A percentile compares a stretch with the other conserved stretches of the same genome.
These are phyloP conservation scores for Trigoniulus corallinus DNA, from an alignment of 1,140 invertebrate genomes.

Conservation along the genomic window DNA sequence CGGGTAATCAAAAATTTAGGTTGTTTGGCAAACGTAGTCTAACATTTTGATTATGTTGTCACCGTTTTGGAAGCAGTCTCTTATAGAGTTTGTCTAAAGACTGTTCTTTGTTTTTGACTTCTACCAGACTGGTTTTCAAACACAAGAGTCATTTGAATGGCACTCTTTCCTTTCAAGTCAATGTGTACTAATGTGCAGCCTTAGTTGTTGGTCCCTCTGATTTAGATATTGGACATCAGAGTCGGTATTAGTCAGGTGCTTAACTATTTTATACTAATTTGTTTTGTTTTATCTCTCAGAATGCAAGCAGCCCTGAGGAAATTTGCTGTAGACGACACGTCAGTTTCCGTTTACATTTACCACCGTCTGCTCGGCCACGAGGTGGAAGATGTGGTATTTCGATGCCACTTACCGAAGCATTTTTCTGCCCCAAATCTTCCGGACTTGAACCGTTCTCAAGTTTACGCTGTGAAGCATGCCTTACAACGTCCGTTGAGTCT, in stretches of 20 bases:
- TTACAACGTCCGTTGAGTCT: conserved; percentile 88
- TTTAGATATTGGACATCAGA: too few species aligned
- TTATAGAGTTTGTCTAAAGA: too few species aligned
- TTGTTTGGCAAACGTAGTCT: too few species aligned
- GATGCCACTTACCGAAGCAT: conserved; percentile 80
- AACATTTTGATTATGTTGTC: too few species aligned
- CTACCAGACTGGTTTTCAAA: too few species aligned
- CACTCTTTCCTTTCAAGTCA: too few species aligned
- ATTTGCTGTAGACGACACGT: conserved; percentile 90
- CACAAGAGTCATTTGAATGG: too few species aligned
- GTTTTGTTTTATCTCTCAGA: conserved; percentile 31
- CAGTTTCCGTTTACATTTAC: conserved; percentile 95
- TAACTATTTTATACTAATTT: conserved; percentile 3
- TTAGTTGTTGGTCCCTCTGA: too few species aligned
- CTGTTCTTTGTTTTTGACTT: too few species aligned
- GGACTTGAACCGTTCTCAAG: conserved; percentile 91
- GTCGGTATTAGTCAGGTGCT: not conserved
- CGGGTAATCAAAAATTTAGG: too few species aligned
- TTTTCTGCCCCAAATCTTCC: conserved; percentile 94
- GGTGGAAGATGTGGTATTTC: conserved; percentile 84
- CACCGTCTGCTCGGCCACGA: conserved; percentile 91
- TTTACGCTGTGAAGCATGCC: conserved; percentile 98
- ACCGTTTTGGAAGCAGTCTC: too few species aligned
- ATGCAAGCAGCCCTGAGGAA: conserved; percentile 90
- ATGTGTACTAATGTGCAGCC: too few species aligned